These are phyloP conservation scores for Alca torda DNA, from an alignment of 2,797 vertebrate genomes.

Conservation along the genomic window DNA sequence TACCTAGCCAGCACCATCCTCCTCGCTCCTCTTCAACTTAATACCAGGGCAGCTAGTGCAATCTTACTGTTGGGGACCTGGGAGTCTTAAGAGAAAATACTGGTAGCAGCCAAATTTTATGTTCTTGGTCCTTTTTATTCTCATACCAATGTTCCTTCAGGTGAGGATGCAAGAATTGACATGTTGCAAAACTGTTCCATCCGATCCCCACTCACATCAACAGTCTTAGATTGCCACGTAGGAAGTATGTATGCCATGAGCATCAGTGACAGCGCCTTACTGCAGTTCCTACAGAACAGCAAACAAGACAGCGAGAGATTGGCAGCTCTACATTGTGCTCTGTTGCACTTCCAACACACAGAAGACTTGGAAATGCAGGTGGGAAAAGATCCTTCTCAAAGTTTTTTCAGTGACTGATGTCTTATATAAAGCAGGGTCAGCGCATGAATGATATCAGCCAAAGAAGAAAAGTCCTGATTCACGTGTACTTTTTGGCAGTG, in stretches of 20 bases:
- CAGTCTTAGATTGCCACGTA: constrained; percentile 77
- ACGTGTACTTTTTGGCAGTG: not conserved
- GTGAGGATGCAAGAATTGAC: constrained; percentile 76
- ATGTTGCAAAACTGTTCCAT: constrained; percentile 63
- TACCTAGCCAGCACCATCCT: not conserved
- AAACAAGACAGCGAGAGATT: constrained; percentile 80
- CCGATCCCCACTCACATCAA: constrained; percentile 66
- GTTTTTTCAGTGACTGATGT: not conserved
- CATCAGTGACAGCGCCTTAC: constrained; percentile 77
- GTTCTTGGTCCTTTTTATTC: not conserved
- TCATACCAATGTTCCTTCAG: constrained; percentile 65
- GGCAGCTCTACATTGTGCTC: constrained; percentile 87
- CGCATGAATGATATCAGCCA: not conserved
- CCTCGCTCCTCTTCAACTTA: not conserved
- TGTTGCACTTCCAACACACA: constrained; percentile 76
- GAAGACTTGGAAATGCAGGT: constrained; percentile 72
- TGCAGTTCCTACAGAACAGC: constrained; percentile 78
- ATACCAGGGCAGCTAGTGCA: not conserved
- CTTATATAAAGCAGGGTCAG: not conserved
- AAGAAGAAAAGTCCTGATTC: not conserved
- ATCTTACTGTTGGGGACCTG: not conserved
- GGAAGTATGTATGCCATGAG: constrained; percentile 78
- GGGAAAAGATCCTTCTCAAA: not conserved
- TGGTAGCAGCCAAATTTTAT: not conserved
- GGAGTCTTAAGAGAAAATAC: not conserved